Evolutionary conservation across 2,113 vertebrate genomes (phyloP), one percentile per base, ranked within the genome.

Genomic region (Protomyctophum bolini): DNA sequence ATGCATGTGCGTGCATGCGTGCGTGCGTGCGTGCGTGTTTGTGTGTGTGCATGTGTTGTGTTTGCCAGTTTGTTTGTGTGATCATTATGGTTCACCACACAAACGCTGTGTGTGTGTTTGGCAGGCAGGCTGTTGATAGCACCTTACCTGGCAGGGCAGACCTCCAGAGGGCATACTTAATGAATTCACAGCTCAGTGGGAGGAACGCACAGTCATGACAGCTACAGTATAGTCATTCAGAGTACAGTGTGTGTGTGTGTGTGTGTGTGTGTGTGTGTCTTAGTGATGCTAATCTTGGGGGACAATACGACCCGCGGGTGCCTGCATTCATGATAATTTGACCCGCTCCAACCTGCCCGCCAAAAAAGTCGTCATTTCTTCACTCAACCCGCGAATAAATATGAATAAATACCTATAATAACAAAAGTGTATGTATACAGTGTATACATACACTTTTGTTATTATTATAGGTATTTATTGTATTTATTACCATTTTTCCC

Each of bases 151-250:
- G 78, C 63, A 71, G 72, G 8, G 70, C 67, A 86, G 80, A 82
- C 82, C 73, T 86, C 87, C 81, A 86, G 84, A 88, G 86, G 86
- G 74, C 83, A 83, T 54, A 74, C 29, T 74, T 86, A 88, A 90
- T 90, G 62, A 89, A 87, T 88, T 84, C 83, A 81, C 81, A 72
- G 71, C 3, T 68, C 60, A 72, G 82, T 75, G 77, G 59, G 63
- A 87, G 59, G 74, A 77, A 52, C 55, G 58, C 74, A 84, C 66
- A 62, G 74, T 70, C 73, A 70, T 80, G 85, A 86, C 82, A 85
- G 74, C 33, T 41, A 41, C 5, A 41, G 3, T 41, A 41, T 58
- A 57, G 33, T 81, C 71, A 68, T 80, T 81, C 83, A 83, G 79
- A 80, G 75, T 77, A 76, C 79, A 45, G 21, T 41, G 33, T 41